Base-by-base conservation (phyloP, 2,888 invertebrate species). In the Thereva nobilitata region DNA sequence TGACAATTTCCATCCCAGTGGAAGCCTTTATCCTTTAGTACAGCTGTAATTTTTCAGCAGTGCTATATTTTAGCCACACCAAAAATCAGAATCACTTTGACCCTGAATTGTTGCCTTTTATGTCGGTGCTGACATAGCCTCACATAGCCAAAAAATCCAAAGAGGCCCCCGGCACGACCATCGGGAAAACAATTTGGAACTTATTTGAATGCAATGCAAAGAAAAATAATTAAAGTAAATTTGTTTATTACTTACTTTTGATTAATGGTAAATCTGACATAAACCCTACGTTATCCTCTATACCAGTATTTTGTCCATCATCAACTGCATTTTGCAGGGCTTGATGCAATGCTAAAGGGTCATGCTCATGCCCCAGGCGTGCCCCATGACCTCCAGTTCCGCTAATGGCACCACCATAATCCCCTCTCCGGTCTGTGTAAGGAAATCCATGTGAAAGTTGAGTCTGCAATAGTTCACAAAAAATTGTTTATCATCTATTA, bases 261-360 rank as follows among this genome's bases (percentile, higher is more conserved):
- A 93, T 86, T 76, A 93, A 85, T 74, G 93, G 93, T 80, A 94
- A 86, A 80, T 94, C 93, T 74, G 92, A 91, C 86, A 94, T 93
- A 82, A 93, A 93, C 59, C 91, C 91, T 72, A 88, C 86, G 73
- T 91, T 92, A 77, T 94, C 93, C 79, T 94, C 93, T 82, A 93
- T 88, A 73, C 90, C 90, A 73, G 90, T 87, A 79, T 90, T 90
- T 89, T 91, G 85, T 70, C 83, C 83, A 74, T 84, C 82, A 71
- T 82, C 82, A 12, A 81, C 82, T 7, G 89, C 87, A 74, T 89
- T 88, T 72, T 90, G 90, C 66, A 93, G 83, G n/a, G 91, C 91
- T 78, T 91, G 90, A 77, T 93, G 93, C 61, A 93, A 81, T 57
- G 89, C 89, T 72, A 92, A 83, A 69, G 92, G 87, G 75, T 89